These are phyloP conservation scores for Cheirogaleus major DNA, from an alignment of 2,797 vertebrate genomes.

Conservation along the genomic window DNA sequence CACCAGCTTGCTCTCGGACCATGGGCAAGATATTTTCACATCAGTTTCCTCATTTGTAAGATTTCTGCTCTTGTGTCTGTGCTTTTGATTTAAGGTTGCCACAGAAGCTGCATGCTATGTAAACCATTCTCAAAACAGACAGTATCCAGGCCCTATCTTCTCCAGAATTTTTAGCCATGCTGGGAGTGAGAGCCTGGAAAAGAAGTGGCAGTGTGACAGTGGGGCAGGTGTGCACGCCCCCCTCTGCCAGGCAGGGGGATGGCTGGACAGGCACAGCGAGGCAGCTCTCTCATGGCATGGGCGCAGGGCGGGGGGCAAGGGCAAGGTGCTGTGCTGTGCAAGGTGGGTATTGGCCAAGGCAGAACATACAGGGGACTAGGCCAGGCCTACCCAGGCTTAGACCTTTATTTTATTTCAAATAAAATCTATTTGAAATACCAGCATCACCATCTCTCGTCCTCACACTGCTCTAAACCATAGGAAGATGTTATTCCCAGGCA, in stretches of 20 bases:
- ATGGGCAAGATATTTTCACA: background rate
- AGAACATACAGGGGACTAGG: background rate
- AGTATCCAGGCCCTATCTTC: background rate
- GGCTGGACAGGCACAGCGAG: background rate
- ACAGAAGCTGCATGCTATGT: background rate
- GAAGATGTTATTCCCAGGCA: background rate
- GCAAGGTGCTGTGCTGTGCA: background rate
- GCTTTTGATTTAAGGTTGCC: background rate
- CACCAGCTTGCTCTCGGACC: background rate
- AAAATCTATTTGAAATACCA: background rate
- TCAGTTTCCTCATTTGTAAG: too few species aligned
- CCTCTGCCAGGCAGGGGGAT: background rate
- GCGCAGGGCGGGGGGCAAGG: rapidly evolving
- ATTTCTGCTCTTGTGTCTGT: background rate
- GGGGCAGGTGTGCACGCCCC: background rate
- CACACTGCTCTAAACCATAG: background rate
- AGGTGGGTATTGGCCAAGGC: background rate
- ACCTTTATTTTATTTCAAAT: too few species aligned
- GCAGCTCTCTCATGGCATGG: background rate
- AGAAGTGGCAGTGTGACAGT: background rate
- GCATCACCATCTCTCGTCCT: background rate
- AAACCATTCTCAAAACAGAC: background rate
- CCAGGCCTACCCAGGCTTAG: background rate
- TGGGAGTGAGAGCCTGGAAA: background rate
- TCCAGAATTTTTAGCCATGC: background rate